These are phyloP conservation scores for Stenodema calcarata DNA, from an alignment of 2,888 invertebrate species.

Conservation along the genomic window DNA sequence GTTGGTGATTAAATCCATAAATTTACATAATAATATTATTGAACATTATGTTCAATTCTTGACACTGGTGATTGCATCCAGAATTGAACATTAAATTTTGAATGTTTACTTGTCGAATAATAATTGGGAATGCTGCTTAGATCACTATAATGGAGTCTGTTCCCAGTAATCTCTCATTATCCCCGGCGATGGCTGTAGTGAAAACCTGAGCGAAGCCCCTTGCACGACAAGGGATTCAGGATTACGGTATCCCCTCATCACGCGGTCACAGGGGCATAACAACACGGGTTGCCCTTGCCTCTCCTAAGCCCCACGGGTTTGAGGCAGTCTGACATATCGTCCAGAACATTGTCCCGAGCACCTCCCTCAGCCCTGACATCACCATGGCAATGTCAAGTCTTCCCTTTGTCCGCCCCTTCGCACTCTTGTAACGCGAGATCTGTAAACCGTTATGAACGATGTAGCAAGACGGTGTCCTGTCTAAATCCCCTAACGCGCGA, in stretches of 20 bases:
- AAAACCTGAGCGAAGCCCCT: neutral
- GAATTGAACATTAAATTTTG: neutral
- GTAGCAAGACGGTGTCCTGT: neutral
- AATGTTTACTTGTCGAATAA: neutral
- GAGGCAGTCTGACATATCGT: neutral
- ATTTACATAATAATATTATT: no score
- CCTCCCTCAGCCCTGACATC: neutral
- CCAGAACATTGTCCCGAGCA: neutral
- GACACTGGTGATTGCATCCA: no score
- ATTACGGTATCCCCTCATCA: neutral
- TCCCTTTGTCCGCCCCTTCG: neutral
- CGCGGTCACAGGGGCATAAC: neutral
- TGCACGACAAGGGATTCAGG: neutral
- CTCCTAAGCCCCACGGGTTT: neutral
- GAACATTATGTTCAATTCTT: no score
- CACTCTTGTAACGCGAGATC: neutral
- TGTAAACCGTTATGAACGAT: neutral
- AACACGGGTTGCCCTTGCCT: neutral
- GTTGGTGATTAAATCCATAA: no score
- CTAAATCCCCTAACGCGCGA: neutral
- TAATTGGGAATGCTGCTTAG: neutral
- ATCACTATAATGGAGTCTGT: neutral
- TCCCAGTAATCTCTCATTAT: neutral
- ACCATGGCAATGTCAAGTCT: neutral
- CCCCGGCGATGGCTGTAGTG: neutral